A percentile compares a stretch with the other conserved stretches of the same genome.
These are phyloP conservation scores for Caradrina kadenii DNA, from an alignment of 2,888 invertebrate genomes.

Conservation along the genomic window DNA sequence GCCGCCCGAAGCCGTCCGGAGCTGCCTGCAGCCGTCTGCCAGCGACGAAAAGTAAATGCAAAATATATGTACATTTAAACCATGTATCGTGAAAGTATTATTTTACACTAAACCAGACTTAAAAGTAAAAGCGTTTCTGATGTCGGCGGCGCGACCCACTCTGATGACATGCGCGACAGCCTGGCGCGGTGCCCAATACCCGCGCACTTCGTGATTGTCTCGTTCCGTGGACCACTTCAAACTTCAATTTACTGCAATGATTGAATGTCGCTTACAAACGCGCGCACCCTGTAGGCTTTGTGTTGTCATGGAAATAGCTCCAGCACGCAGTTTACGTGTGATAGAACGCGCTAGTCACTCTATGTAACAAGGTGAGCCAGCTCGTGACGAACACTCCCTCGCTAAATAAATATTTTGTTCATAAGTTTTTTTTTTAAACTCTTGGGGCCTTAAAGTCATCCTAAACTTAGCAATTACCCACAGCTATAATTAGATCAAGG, in stretches of 20 bases:
- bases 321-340: too few species aligned
- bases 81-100: neutral
- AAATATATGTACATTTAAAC: conserved; percentile 1
- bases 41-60: neutral
- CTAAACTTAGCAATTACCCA: neutral
- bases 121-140: neutral
- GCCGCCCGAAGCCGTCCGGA: neutral
- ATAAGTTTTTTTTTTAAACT: neutral
- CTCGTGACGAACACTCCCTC: too few species aligned
- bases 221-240: conserved; percentile 1
- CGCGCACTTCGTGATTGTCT: conserved; percentile 10
- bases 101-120: neutral
- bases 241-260: neutral
- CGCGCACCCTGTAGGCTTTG: neutral
- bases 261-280: neutral
- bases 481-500: neutral
- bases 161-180: neutral
- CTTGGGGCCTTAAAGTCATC: too few species aligned
- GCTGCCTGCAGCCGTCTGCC: neutral
- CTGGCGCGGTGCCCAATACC: conserved; percentile 28
- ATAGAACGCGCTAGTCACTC: too few species aligned
- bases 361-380: too few species aligned
- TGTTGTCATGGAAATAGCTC: too few species aligned
- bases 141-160: neutral
- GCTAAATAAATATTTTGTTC: too few species aligned